Conservation (phyloP, 2,888 invertebrate genomes). For the Drosophila mulleri region DNA sequence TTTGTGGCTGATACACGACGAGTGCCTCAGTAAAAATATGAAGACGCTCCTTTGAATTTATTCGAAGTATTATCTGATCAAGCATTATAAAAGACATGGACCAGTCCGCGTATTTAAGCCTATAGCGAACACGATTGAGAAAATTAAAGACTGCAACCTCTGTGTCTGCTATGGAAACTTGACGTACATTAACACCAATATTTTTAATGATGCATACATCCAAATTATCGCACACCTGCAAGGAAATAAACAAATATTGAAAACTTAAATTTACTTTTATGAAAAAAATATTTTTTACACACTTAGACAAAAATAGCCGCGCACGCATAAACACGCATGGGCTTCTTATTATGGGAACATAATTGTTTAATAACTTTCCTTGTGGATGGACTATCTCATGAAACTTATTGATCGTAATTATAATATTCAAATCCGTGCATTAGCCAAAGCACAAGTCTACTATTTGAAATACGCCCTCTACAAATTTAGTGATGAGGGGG, state of each 20-base stretch:
- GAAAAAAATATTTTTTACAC: too few relatives aligned
- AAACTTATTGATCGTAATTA: too few relatives aligned
- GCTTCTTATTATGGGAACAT: too few relatives aligned
- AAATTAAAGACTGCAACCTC: conserved; percentile 26
- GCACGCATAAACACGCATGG: too few relatives aligned
- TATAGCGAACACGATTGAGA: conserved; percentile 12
- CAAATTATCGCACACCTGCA: conserved; percentile 15
- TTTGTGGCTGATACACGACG: conserved; percentile 32
- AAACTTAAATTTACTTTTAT: too few relatives aligned
- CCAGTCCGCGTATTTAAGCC: conserved; percentile 52
- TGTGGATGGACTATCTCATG: too few relatives aligned
- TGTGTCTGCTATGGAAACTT: neutral
- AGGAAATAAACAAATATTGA: neutral
- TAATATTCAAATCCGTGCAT: too few relatives aligned
- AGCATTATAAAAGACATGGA: conserved; percentile 33
- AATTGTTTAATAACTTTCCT: too few relatives aligned
- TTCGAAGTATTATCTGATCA: conserved; percentile 22
- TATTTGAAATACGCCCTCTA: too few relatives aligned
- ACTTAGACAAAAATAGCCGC: too few relatives aligned
- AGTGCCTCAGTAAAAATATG: conserved; percentile 33
- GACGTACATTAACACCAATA: conserved; percentile 20
- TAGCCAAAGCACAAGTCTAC: too few relatives aligned
- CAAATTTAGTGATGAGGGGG: too few relatives aligned
- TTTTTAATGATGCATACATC: conserved; percentile 16
- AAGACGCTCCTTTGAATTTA: conserved; percentile 37